Evolutionary conservation across 1,140 invertebrate genomes (phyloP), one percentile per base, ranked within the genome.

Genomic region (Scaptodrosophila lebanonensis): DNA sequence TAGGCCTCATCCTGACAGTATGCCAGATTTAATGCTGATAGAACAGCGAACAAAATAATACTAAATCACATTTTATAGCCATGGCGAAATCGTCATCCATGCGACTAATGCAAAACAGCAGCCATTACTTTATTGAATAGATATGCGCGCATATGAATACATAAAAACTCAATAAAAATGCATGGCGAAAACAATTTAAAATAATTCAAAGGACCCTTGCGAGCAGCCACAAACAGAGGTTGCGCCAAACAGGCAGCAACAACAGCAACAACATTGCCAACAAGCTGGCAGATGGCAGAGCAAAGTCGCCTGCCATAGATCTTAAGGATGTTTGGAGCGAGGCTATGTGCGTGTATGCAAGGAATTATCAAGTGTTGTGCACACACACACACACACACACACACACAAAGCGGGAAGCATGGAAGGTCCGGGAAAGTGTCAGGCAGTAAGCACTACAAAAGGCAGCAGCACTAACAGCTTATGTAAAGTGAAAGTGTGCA

Each of bases 401-500:
- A 12, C 30, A 38, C 7, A 51, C 25, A 40, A 36, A 39, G 48
- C 17, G 35, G 36, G n/a, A n/a, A n/a, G n/a, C n/a, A 52, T 42
- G 17, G 52, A 56, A 22, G 13, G 22, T 25, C 8, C 3, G 3
- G 8, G 22, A 25, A 25, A 8, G 45, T 63, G 60, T 58, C 54
- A 42, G 33, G 18, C 47, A 45, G 54, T 72, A 54, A 70, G 45
- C 51, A 56, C 69, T 66, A 66, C 66, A 75, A 73, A 73, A 54
- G 63, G 52, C 50, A 38, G 27, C 22, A 27, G 27, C 33, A 33
- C 27, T 43, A 45, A 33, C 32, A 25, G 47, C 75, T 82, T 79
- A 79, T 75, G 75, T 82, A 82, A 79, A 79, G 75, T 69, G 75
- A 79, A 82, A 73, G 75, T 79, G 69, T 66, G 69, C 69, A 66